Evolutionary conservation across 2,888 invertebrate species (phyloP), one percentile per base, ranked within the genome.

Genomic region (Melolontha melolontha): DNA sequence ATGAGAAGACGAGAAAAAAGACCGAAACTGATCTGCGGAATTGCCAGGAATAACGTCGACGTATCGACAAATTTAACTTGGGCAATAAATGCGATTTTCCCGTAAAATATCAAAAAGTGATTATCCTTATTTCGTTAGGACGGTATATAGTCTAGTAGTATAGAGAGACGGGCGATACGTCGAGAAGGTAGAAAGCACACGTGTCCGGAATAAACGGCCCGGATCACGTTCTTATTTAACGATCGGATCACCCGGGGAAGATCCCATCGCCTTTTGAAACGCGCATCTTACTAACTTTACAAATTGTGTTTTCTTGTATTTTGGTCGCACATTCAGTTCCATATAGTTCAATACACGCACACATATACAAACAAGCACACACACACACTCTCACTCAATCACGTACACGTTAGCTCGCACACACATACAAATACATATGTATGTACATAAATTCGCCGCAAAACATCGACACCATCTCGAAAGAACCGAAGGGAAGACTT

Each of bases 271-370:
- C 73, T 51, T n/a, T 51, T 47, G 72, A 75, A 75, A 76, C 76
- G 76, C 76, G 76, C 79, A 75, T 77, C 78, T 75, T 76, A 74
- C 79, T 79, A 80, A 81, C 81, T 81, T 79, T 77, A 82, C 80
- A 82, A 82, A 82, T 81, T 82, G 81, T 80, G 79, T 81, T 82
- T 81, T 80, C 81, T 81, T 81, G 81, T 81, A 80, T 80, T 54
- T 54, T 17, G 22, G 50, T 50, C 17, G 50, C 50, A 22, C 50
- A 70, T 16, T 50, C 50, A 22, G 11, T 50, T n/a, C 17, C 22
- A 50, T 22, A 50, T 17, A 22, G 22, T n/a, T n/a, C 16, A 16
- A n/a, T 22, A 16, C n/a, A 8, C n/a, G 27, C 27, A 27, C 11
- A 34, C 27, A 22, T 8, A 8, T 2, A 50, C 10, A 8, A 7